phyloP scores from a whole-genome alignment of 1,140 invertebrate genomes.

The Maniola jurtina region DNA sequence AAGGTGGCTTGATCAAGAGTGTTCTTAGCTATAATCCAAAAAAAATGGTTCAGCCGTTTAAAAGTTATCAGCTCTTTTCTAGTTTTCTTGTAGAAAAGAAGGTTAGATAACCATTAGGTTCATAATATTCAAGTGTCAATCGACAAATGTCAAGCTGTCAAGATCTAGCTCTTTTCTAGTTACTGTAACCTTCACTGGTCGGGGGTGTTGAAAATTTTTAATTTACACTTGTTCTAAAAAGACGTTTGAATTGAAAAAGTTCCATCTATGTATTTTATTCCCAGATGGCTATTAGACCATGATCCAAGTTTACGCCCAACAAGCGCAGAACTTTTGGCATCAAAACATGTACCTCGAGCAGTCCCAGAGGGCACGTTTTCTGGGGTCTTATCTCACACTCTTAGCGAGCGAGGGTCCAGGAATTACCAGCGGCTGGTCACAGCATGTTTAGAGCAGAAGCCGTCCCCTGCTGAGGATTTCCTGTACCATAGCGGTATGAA shows the following conservation, averaged over 20 bases:
- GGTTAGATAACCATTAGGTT: no score
- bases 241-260: neutral
- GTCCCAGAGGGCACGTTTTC: slow-evolving; percentile 90
- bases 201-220: no score
- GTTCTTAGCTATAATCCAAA: no score
- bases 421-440: slow-evolving; percentile 50
- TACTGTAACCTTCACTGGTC: no score
- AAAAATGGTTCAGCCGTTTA: no score
- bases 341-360: slow-evolving; percentile 88
- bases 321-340: slow-evolving; percentile 89
- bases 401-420: slow-evolving; percentile 44
- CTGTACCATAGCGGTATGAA: slow-evolving; percentile 54
- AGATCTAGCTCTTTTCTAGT: no score
- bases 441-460: slow-evolving; percentile 55
- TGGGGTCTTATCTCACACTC: slow-evolving; percentile 81
- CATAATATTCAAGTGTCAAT: no score
- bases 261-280: neutral
- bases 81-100: no score
- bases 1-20: no score
- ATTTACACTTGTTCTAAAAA: no score
- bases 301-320: slow-evolving; percentile 90
- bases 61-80: no score
- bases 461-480: slow-evolving; percentile 52
- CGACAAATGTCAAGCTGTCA: no score
- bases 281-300: slow-evolving; percentile 90